phyloP scores from a whole-genome alignment of 2,888 invertebrate species.

The Morpho achilles region DNA sequence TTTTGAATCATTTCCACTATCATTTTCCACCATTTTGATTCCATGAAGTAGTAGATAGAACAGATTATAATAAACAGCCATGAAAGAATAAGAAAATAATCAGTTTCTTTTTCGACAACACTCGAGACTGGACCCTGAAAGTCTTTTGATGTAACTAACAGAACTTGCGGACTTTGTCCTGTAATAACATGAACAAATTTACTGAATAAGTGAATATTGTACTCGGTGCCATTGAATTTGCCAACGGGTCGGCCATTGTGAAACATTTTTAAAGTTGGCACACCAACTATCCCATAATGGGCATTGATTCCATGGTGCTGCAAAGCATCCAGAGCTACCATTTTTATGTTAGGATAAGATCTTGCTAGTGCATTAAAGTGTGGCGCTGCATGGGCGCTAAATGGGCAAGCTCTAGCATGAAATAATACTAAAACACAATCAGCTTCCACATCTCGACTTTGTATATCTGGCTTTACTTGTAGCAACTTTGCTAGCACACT shows the following conservation, averaged over 20 bases:
- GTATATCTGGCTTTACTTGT: conserved; percentile 81
- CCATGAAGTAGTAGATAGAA: conserved; percentile 85
- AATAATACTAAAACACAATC: conserved; percentile 90
- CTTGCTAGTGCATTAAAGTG: conserved; percentile 94
- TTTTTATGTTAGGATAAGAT: conserved; percentile 90
- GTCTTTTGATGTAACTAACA: conserved; percentile 86
- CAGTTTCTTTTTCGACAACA: conserved; percentile 86
- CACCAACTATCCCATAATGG: conserved; percentile 93
- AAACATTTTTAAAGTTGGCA: conserved; percentile 93
- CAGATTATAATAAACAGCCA: conserved; percentile 92
- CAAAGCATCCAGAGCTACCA: conserved; percentile 94
- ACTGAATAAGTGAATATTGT: conserved; percentile 87
- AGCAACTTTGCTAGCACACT: conserved; percentile 83
- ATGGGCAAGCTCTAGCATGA: conserved; percentile 93
- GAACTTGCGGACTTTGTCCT: conserved; percentile 81
- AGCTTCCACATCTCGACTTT: conserved; percentile 81
- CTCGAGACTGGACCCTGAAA: conserved; percentile 90
- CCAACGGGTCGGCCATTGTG: conserved; percentile 92
- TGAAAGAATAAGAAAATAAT: conserved; percentile 89
- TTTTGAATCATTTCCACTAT: conserved; percentile 90
- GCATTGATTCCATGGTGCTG: conserved; percentile 91
- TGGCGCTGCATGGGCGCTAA: conserved; percentile 93
- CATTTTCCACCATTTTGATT: conserved; percentile 87
- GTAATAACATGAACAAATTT: conserved; percentile 89
- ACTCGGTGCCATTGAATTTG: conserved; percentile 90